These are phyloP conservation scores for Drosophila subpulchrella DNA, from an alignment of 1,140 invertebrate genomes.

Conservation along the genomic window DNA sequence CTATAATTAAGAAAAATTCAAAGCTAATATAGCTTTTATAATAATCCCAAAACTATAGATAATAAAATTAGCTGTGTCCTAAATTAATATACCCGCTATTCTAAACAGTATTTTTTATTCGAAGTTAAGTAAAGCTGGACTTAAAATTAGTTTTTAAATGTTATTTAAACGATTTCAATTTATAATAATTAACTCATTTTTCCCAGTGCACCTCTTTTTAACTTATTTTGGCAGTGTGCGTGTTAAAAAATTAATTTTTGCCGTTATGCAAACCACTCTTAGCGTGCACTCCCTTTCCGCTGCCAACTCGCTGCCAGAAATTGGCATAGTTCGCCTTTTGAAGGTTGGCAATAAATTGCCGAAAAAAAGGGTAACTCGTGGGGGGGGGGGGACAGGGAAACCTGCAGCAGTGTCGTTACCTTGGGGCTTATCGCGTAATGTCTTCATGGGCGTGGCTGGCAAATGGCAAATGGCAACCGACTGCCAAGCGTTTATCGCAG, in stretches of 20 bases:
- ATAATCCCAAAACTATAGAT: too few species aligned
- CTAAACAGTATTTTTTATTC: too few species aligned
- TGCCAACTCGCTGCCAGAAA: slow-evolving; percentile 28
- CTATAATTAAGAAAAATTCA: too few species aligned
- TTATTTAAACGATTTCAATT: too few species aligned
- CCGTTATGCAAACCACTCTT: slow-evolving; percentile 65
- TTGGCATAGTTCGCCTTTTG: slow-evolving; percentile 65
- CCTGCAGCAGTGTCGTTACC: slow-evolving; percentile 68
- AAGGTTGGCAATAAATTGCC: slow-evolving; percentile 75
- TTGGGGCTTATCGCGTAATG: slow-evolving; percentile 69
- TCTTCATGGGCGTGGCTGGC: slow-evolving; percentile 49
- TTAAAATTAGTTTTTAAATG: too few species aligned
- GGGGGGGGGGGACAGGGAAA: background rate
- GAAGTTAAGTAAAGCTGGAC: too few species aligned
- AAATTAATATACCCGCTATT: too few species aligned
- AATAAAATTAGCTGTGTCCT: too few species aligned
- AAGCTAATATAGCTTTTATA: too few species aligned
- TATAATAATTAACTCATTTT: background rate
- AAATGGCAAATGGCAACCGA: slow-evolving; percentile 56
- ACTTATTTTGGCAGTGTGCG: slow-evolving; percentile 34
- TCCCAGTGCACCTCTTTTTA: background rate
- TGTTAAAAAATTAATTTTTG: slow-evolving; percentile 79
- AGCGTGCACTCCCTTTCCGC: slow-evolving; percentile 7
- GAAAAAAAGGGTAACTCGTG: slow-evolving; percentile 15
- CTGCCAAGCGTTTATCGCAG: slow-evolving; percentile 66